phyloP scores from a whole-genome alignment of 2,113 vertebrate genomes.

The Microtus pennsylvanicus region DNA sequence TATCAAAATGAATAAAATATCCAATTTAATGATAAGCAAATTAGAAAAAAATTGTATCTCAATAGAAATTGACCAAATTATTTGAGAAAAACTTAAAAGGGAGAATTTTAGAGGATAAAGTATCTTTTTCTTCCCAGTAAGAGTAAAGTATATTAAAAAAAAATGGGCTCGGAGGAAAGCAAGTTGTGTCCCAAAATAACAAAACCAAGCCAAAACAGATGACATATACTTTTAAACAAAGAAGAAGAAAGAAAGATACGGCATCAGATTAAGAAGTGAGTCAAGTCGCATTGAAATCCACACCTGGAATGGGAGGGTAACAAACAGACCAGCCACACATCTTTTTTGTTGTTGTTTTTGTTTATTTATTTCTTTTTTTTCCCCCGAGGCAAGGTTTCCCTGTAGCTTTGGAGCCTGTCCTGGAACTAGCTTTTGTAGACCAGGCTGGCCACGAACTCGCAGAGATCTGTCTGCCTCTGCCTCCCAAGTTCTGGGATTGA shows the following conservation, averaged over 20 bases:
- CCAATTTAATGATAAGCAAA: background rate
- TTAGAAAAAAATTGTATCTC: background rate
- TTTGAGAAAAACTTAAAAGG: background rate
- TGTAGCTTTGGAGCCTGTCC: too few relatives aligned
- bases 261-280: background rate
- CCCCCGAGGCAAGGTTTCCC: rapidly evolving
- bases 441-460: too few relatives aligned
- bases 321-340: too few relatives aligned
- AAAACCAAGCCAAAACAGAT: background rate
- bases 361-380: too few relatives aligned
- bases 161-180: background rate
- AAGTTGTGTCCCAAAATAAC: background rate
- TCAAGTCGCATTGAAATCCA: background rate
- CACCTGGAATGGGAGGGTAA: background rate
- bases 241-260: background rate
- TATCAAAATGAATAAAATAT: background rate
- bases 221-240: background rate
- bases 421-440: too few relatives aligned
- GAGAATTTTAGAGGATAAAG: conserved; percentile 4
- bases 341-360: too few relatives aligned
- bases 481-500: too few relatives aligned
- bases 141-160: background rate
- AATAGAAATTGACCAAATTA: background rate
- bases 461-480: too few relatives aligned
- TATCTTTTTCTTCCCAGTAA: conserved; percentile 1